Conservation (phyloP, 2,113 vertebrate species). For the rabbit (Oryctolagus cuniculus) region mOryCun1.1 NC_091437.1:29539001-29539500, state of each 20-base stretch:
- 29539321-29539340: neutral
- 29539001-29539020: conserved; percentile 11
- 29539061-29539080: neutral
- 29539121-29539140: neutral
- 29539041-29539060: neutral
- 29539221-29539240: conserved; percentile 53
- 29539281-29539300: neutral
- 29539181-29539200: neutral
- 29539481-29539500: no score
- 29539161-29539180: neutral
- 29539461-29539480: no score
- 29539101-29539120: neutral
- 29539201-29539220: conserved; percentile 21
- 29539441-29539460: no score
- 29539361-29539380: no score
- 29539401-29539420: no score
- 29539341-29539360: neutral
- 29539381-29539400: no score
- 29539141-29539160: neutral
- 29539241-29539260: neutral
- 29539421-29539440: no score
- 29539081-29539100: neutral
- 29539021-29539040: neutral
- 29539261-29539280: conserved; percentile 54
- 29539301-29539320: conserved; percentile 4